Base-by-base conservation (phyloP, 2,797 vertebrate genomes). In the Scyliorhinus canicula region DNA sequence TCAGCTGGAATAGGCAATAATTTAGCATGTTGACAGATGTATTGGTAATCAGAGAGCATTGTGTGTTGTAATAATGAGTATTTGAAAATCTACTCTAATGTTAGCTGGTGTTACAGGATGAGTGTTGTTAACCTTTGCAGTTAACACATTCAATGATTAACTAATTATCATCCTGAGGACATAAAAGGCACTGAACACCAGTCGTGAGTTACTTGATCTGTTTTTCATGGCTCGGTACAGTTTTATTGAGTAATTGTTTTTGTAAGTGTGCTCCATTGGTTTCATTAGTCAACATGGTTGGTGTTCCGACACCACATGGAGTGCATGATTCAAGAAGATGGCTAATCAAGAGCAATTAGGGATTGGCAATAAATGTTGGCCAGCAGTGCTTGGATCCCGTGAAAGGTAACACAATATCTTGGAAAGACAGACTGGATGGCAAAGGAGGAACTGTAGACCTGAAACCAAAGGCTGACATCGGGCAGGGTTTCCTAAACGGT, bases 171-270 rank as follows among this genome's bases (percentile, higher is more conserved):
- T 95, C 96, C 96, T 97, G 96, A 95, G 96, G 96, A 96, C 97
- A 96, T 97, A 96, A 86, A 96, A 96, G 96, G 96, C 97, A 97
- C 97, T 97, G 97, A 97, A 97, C 96, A 96, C 97, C 97, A 96
- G 95, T 96, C 95, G 96, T 96, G 96, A 96, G 95, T 96, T 96
- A 96, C 97, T 96, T 96, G 97, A 96, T 96, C 97, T 96, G 96
- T 97, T 97, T 96, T 96, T 98, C 97, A 97, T 96, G 95, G 96
- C 96, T 97, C 95, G 96, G 96, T 96, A 97, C 97, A 97, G 97
- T 96, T 97, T 97, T 97, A 97, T 97, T 97, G 97, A 97, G 97
- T 96, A 97, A 97, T 97, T 97, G 97, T 97, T 97, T 97, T 96
- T 96, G 96, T 96, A 97, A 97, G 96, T 96, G 96, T 95, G 96